These are phyloP conservation scores for Aphidius ervi DNA, from an alignment of 1,140 invertebrate genomes.

Conservation along the genomic window DNA sequence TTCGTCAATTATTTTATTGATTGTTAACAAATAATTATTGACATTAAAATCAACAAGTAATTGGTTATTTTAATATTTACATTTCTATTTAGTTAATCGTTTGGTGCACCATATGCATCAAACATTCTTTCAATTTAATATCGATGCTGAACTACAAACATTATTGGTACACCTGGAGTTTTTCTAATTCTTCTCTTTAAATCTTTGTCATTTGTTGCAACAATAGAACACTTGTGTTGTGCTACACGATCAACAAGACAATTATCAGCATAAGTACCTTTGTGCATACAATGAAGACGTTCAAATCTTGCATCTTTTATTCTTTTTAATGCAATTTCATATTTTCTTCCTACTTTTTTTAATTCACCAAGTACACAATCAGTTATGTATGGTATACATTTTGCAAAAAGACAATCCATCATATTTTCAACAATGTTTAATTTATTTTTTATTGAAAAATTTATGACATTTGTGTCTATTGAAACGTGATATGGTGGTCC, in stretches of 20 bases:
- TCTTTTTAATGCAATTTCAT: slow-evolving; percentile 91
- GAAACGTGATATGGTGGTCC: slow-evolving; percentile 97
- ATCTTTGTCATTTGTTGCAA: slow-evolving; percentile 98
- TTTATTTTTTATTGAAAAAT: slow-evolving; percentile 98
- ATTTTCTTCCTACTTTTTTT: slow-evolving; percentile 95
- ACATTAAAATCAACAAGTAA: too few species aligned
- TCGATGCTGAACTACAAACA: slow-evolving; percentile 91
- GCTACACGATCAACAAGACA: slow-evolving; percentile 95
- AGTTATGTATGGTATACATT: slow-evolving; percentile 97
- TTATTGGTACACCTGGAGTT: slow-evolving; percentile 98
- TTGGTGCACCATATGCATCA: slow-evolving; percentile 92
- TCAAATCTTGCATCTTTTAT: slow-evolving; percentile 95
- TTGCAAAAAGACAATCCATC: slow-evolving; percentile 99
- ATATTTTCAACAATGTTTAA: slow-evolving; percentile 94
- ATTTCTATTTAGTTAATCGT: slow-evolving; percentile 19
- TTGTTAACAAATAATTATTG: too few species aligned
- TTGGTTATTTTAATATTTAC: too few species aligned
- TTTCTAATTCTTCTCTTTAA: slow-evolving; percentile 94
- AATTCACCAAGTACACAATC: slow-evolving; percentile 99
- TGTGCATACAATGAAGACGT: slow-evolving; percentile 89
- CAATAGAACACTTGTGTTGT: slow-evolving; percentile 99
- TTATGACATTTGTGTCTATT: slow-evolving; percentile 98
- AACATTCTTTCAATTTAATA: slow-evolving; percentile 98
- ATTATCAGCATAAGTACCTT: slow-evolving; percentile 99
- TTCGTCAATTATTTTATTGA: too few species aligned